Conservation (phyloP, 2,888 invertebrate genomes). For the Apamea monoglypha region DNA sequence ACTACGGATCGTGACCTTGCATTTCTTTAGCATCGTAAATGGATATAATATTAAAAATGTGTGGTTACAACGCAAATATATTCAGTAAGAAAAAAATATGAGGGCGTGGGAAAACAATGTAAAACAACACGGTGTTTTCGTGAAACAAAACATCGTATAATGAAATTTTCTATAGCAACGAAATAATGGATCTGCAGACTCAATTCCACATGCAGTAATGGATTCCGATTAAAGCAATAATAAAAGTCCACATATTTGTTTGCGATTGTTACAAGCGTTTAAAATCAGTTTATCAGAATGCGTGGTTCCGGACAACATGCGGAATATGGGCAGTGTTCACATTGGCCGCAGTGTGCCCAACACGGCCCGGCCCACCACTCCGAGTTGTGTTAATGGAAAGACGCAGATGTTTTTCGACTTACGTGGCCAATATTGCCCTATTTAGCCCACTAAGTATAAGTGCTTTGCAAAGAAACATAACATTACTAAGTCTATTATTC, state of each 20-base stretch:
- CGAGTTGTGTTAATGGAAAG: slow-evolving; percentile 62
- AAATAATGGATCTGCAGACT: not conserved
- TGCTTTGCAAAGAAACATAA: slow-evolving; percentile 59
- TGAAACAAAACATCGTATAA: not conserved
- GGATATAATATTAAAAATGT: slow-evolving; percentile 58
- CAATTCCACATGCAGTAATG: slow-evolving; percentile 11
- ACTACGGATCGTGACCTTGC: slow-evolving; percentile 66
- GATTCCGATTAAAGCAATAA: slow-evolving; percentile 13
- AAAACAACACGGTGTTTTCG: slow-evolving; percentile 1
- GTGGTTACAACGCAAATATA: slow-evolving; percentile 41
- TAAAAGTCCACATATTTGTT: slow-evolving; percentile 12
- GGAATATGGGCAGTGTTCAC: slow-evolving; percentile 19
- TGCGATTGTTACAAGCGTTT: slow-evolving; percentile 35
- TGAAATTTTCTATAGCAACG: not conserved
- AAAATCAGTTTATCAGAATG: slow-evolving; percentile 36
- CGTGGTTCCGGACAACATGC: slow-evolving; percentile 16
- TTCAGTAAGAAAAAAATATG: slow-evolving; percentile 32
- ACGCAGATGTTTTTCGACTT: slow-evolving; percentile 73
- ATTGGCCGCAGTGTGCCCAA: slow-evolving; percentile 40
- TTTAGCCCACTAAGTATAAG: slow-evolving; percentile 67
- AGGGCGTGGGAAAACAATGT: slow-evolving; percentile 20
- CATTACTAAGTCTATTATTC: slow-evolving; percentile 59
- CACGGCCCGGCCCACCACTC: slow-evolving; percentile 38
- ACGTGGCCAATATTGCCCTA: slow-evolving; percentile 71
- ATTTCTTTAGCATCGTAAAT: slow-evolving; percentile 60